phyloP scores from a whole-genome alignment of 2,797 vertebrate species.

The Hylomyscus alleni region DNA sequence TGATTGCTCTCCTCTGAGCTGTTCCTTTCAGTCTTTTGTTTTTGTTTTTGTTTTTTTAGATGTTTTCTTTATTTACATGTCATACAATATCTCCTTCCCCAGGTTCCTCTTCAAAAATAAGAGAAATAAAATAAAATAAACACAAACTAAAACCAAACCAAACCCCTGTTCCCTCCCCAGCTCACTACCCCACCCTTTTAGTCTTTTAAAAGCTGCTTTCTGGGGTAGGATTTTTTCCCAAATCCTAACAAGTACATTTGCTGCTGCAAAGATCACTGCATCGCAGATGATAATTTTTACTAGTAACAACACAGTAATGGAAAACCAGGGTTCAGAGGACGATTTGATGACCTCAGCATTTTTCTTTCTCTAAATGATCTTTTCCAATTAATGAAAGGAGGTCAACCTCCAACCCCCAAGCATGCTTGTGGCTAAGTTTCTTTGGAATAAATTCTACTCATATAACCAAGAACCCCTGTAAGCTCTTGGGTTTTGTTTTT shows the following conservation, averaged over 20 bases:
- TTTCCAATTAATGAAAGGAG: conserved; percentile 49
- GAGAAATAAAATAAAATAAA: not conserved
- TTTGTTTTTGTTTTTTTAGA: too few relatives aligned
- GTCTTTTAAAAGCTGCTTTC: not conserved
- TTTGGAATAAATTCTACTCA: conserved; percentile 36
- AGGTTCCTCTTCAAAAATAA: too few relatives aligned
- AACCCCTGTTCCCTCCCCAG: too few relatives aligned
- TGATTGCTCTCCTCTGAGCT: conserved; percentile 61
- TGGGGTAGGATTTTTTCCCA: conserved; percentile 31
- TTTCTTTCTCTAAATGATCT: conserved; percentile 14
- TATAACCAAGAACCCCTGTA: not conserved
- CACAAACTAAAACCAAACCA: too few relatives aligned
- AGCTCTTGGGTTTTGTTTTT: not conserved
- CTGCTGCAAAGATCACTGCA: not conserved
- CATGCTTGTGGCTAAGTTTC: conserved; percentile 37
- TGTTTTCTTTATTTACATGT: too few relatives aligned
- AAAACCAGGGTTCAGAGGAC: not conserved
- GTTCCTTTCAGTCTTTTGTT: not conserved
- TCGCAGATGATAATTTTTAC: not conserved
- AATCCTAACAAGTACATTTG: not conserved
- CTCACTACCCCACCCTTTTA: too few relatives aligned
- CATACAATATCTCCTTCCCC: too few relatives aligned
- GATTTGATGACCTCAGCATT: conserved; percentile 20
- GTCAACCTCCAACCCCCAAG: not conserved
- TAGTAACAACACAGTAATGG: not conserved